Conservation (phyloP, 2,113 vertebrate species). For the Paradoxurus hermaphroditus region DNA sequence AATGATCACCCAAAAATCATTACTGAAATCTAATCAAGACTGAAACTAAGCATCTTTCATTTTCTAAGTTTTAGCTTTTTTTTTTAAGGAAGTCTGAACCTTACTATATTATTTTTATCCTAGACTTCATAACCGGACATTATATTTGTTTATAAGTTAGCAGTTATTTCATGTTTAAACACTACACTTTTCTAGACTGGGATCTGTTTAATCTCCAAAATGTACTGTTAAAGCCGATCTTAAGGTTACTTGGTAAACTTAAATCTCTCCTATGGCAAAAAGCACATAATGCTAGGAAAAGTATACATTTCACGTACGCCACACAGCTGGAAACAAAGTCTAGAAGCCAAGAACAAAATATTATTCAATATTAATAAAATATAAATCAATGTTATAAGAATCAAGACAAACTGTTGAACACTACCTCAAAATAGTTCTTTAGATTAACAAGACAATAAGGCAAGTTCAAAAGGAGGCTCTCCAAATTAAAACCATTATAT, state of each 20-base stretch:
- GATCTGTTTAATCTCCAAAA: conserved; percentile 18
- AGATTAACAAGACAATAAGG: background rate
- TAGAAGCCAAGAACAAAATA: background rate
- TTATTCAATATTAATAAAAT: background rate
- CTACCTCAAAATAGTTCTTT: background rate
- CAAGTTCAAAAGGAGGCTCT: background rate
- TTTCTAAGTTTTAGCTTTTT: background rate
- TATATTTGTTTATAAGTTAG: background rate
- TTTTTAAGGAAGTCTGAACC: background rate
- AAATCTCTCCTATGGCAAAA: conserved; percentile 24
- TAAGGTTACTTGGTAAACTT: conserved; percentile 5
- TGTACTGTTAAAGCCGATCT: background rate
- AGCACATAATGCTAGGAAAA: background rate
- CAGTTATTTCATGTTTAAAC: background rate
- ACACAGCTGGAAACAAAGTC: background rate
- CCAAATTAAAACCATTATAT: background rate
- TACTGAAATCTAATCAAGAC: background rate
- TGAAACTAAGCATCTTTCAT: background rate
- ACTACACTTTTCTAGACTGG: background rate
- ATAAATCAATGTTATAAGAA: background rate
- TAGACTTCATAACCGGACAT: background rate
- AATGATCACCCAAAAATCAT: background rate
- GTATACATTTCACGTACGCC: background rate
- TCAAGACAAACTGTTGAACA: background rate
- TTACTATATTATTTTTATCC: background rate